phyloP scores from a whole-genome alignment of 1,140 invertebrate genomes.

The Conopomorpha cramerella region DNA sequence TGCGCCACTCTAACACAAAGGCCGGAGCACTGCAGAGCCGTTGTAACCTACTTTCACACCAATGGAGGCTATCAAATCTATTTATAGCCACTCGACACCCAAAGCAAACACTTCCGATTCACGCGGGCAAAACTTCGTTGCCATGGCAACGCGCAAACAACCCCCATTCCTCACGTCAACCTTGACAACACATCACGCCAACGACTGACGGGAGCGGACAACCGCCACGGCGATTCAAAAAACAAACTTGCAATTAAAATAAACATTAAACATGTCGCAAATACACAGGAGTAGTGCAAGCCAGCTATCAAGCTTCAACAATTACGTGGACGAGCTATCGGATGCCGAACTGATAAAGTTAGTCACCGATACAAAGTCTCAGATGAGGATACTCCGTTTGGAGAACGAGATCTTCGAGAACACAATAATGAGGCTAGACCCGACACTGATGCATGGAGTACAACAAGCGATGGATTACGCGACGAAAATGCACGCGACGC shows the following conservation, averaged over 20 bases:
- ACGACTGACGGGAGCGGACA: neutral
- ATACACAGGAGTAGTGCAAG: slow-evolving; percentile 23
- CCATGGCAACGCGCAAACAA: neutral
- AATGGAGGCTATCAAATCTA: no score
- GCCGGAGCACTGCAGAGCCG: no score
- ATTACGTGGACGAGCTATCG: slow-evolving; percentile 26
- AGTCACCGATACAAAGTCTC: slow-evolving; percentile 29
- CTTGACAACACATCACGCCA: neutral
- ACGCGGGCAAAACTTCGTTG: no score
- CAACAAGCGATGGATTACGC: slow-evolving; percentile 47
- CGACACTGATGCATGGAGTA: slow-evolving; percentile 32
- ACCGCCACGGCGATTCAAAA: no score
- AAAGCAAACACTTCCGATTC: no score
- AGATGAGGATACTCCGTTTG: slow-evolving; percentile 26
- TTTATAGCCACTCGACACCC: no score
- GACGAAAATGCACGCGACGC: slow-evolving; percentile 23
- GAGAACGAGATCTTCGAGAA: slow-evolving; percentile 50
- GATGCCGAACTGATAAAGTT: slow-evolving; percentile 35
- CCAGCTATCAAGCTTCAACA: slow-evolving; percentile 25
- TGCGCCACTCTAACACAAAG: no score
- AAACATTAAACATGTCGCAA: slow-evolving; percentile 6
- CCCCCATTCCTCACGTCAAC: neutral
- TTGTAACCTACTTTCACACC: no score
- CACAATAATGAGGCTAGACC: slow-evolving; percentile 39
- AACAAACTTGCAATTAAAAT: neutral